Base-by-base conservation (phyloP, 2,888 invertebrate species). In the Xiphydria camelus region DNA sequence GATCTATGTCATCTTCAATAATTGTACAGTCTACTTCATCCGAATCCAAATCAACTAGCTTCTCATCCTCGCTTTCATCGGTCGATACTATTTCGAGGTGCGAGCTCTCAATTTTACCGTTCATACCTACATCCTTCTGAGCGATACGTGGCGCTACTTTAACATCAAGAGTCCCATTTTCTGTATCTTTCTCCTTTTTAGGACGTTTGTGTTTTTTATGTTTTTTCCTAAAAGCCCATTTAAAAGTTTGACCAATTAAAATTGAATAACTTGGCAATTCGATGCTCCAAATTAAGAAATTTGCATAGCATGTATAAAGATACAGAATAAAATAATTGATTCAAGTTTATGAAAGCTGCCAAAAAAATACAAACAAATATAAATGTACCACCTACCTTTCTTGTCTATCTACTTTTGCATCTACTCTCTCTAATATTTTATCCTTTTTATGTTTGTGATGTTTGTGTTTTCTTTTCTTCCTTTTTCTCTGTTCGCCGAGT, bases 1-100 rank as follows among this genome's bases (percentile, higher is more conserved):
- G 76, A 70, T 93, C 91, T 59, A 92, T 84, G 62, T 91, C 91
- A 55, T 91, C 91, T 70, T 91, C 91, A 45, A 89, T 87, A 45
- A 88, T 82, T 5, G 83, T 82, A 45, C 90, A 82, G 53, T 83
- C 80, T 20, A 82, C 80, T 57, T 88, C 88, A 20, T 75, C 75
- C 0, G 75, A 75, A 57, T 75, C 75, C 32, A 75, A 61, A 50
- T 75, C 75, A n/a, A 75, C 67, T 26, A 75, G 53, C 45, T 73
- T 73, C 45, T 73, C 73, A 40, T 70, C 74, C 21, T 75, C 75
- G 22, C 74, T 75, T 39, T 75, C 73, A 34, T 74, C 75, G 0
- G 74, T 69, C 6, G 72, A 70, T 2, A 63, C 60, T 20, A 75
- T 66, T 48, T 74, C 75, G 45, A 69, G 52, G n/a, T 61, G 45